A percentile compares a stretch with the other conserved stretches of the same genome.
Conservation (phyloP, 2,888 invertebrate genomes). For the Loripinus fragilis region DNA sequence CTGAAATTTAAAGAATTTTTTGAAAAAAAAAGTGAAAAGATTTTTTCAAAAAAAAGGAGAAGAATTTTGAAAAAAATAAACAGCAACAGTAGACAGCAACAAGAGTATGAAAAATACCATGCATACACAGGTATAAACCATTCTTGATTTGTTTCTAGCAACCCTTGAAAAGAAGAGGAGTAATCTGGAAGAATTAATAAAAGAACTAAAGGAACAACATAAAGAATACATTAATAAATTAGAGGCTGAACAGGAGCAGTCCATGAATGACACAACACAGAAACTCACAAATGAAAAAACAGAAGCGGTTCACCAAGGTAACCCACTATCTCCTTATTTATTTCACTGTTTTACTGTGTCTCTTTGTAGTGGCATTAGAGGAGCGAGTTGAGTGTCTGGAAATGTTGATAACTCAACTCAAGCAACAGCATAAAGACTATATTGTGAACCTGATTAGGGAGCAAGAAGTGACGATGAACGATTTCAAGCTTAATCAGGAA, state of each 20-base stretch:
- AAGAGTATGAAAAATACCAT: too few species aligned
- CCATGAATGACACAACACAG: constrained; percentile 57
- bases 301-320: constrained; percentile 47
- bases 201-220: constrained; percentile 66
- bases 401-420: constrained; percentile 55
- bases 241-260: constrained; percentile 51
- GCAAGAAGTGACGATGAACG: constrained; percentile 51
- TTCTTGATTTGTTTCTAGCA: constrained; percentile 14
- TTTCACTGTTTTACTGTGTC: neutral
- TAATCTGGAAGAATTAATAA: constrained; percentile 44
- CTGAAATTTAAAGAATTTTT: too few species aligned
- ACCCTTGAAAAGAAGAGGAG: constrained; percentile 40
- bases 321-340: neutral
- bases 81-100: too few species aligned
- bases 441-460: constrained; percentile 50
- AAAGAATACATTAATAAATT: constrained; percentile 54
- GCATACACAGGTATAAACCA: too few species aligned
- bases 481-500: constrained; percentile 50
- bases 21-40: too few species aligned
- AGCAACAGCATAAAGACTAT: constrained; percentile 64
- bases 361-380: constrained; percentile 25
- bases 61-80: too few species aligned
- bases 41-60: too few species aligned
- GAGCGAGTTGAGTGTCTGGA: constrained; percentile 39
- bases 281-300: constrained; percentile 35